Base-by-base conservation (phyloP, 2,797 vertebrate genomes). In the Paratrypauchen microcephalus region DNA sequence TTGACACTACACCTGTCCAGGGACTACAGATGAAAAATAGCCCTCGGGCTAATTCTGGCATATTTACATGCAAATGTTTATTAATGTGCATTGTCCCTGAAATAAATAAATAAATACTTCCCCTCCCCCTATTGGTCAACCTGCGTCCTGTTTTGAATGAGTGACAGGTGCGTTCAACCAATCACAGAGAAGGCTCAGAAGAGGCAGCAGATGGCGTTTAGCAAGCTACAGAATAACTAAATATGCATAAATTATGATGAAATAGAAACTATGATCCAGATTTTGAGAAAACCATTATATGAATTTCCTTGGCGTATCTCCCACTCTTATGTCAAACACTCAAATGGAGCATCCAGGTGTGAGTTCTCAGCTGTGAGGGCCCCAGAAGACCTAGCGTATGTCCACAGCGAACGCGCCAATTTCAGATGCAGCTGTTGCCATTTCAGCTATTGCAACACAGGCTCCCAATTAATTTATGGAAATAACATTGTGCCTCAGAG, bases 311-410 rank as follows among this genome's bases (percentile, higher is more conserved):
- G 54, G 21, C 54, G 15, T 12, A 56, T 13, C 8, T 12, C 54
- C 54, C 54, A 5, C 23, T 11, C 79, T 70, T 70, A 74, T 19
- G 58, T 54, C 69, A 24, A 62, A 79, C 65, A 69, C 16, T 71
- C 64, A 75, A 60, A 24, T 19, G 71, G 55, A 16, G 74, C 58
- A n/a, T 75, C 72, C 86, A 90, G 86, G 87, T 91, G 89, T 79
- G 87, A 84, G 78, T 70, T 16, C 81, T 90, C 86, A 85, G 78
- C 67, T 76, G 62, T 32, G 24, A 48, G 61, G 74, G 72, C 72
- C 68, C 68, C 74, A 36, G 78, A 73, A 82, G 83, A 80, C 79
- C 83, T 85, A 87, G 89, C 77, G 84, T 65, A 77, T 67, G 69
- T 68, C 61, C 28, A 65, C 70, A 70, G 73, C 65, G 74, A 73